Percentiles rank a stretch among this genome's conserved stretches.
Evolutionary conservation across 2,113 vertebrate species (phyloP).

Genomic region (Mionectes macconnelli): DNA sequence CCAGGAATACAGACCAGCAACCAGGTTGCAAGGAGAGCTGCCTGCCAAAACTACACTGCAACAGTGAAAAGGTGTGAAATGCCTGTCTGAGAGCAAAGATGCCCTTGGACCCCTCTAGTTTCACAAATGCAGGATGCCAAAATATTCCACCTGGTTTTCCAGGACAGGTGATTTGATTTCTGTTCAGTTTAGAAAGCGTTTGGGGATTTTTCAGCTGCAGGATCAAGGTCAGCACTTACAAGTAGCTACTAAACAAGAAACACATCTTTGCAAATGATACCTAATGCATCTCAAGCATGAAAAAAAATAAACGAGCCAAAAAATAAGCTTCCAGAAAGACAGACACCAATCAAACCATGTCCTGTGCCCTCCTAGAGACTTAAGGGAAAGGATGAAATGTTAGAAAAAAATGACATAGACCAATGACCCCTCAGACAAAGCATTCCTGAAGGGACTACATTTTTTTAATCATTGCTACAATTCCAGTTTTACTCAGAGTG

Average conservation of each 20-base stretch:
- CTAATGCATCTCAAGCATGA: background rate
- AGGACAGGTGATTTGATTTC: background rate
- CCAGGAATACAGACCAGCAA: background rate
- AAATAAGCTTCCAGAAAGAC: background rate
- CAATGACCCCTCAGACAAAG: background rate
- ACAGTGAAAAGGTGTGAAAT: accelerated
- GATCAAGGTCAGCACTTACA: background rate
- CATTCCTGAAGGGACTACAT: background rate
- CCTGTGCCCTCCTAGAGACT: background rate
- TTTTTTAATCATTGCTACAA: background rate
- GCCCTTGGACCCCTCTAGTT: background rate
- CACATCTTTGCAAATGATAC: background rate
- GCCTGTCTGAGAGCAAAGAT: background rate
- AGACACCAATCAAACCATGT: background rate
- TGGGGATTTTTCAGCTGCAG: background rate
- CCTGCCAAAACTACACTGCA: background rate
- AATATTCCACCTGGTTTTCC: background rate
- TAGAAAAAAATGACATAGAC: background rate
- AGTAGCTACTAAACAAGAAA: background rate
- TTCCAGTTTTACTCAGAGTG: background rate
- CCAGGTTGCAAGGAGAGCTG: background rate
- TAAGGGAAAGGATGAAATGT: background rate
- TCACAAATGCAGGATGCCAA: background rate
- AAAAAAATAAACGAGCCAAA: background rate
- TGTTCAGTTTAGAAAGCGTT: background rate